Conservation (phyloP, 1,140 invertebrate genomes). For the Trichoplusia ni region DNA sequence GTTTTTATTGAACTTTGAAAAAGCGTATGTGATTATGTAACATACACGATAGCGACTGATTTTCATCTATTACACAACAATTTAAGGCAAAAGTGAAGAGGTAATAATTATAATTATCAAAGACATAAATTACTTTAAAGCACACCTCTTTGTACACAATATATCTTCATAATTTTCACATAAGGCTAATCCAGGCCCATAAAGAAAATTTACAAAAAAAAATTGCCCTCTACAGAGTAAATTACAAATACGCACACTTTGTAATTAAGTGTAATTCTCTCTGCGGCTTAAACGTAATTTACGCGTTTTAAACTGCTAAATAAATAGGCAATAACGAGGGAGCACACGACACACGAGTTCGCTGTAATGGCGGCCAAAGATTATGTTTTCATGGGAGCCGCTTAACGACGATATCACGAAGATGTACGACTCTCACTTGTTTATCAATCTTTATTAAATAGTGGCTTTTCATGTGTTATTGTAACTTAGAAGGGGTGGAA, state of each 20-base stretch:
- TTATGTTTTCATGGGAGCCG: constrained; percentile 2
- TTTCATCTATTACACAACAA: too few species aligned
- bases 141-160: too few species aligned
- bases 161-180: not conserved
- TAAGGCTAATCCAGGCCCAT: not conserved
- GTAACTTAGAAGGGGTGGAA: too few species aligned
- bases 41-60: too few species aligned
- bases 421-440: not conserved
- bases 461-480: not conserved
- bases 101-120: too few species aligned
- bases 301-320: constrained; percentile 27
- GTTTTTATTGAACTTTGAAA: too few species aligned
- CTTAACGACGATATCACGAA: constrained; percentile 16
- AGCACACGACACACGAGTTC: not conserved
- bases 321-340: constrained; percentile 20
- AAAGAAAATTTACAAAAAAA: not conserved
- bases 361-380: constrained; percentile 10
- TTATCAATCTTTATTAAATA: constrained; percentile 18
- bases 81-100: too few species aligned
- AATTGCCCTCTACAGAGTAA: not conserved
- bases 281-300: constrained; percentile 12
- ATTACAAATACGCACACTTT: constrained; percentile 18
- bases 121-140: too few species aligned
- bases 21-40: too few species aligned
- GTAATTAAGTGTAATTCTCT: constrained; percentile 23